Conservation (phyloP, 2,888 invertebrate genomes). For the Cheilosia vulpina region DNA sequence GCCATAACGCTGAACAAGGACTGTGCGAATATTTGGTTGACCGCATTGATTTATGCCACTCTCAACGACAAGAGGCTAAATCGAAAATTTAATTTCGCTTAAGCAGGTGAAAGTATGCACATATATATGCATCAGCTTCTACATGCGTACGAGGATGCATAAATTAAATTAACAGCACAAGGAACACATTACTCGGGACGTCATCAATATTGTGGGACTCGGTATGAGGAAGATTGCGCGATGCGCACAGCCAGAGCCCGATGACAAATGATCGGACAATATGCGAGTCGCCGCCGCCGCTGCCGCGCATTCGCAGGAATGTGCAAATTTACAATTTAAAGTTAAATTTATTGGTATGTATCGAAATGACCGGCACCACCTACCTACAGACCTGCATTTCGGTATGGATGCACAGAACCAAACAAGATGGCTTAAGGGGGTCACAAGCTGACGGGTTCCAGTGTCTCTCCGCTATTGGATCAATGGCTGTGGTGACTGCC, state of each 20-base stretch:
- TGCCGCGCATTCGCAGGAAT: conserved; percentile 50
- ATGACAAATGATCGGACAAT: conserved; percentile 73
- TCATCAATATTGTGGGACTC: conserved; percentile 61
- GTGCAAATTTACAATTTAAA: conserved; percentile 72
- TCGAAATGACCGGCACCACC: conserved; percentile 66
- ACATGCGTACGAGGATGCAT: conserved; percentile 68
- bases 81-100: conserved; percentile 54
- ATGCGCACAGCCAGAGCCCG: conserved; percentile 65
- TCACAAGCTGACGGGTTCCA: conserved; percentile 64
- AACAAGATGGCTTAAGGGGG: conserved; percentile 63
- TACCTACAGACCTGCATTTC: conserved; percentile 74
- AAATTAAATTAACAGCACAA: conserved; percentile 69
- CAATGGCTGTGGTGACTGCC: conserved; percentile 49
- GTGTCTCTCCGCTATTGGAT: neutral
- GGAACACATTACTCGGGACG: conserved; percentile 69
- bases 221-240: conserved; percentile 67
- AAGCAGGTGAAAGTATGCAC: conserved; percentile 73
- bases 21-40: conserved; percentile 48
- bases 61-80: conserved; percentile 52
- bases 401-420: conserved; percentile 38
- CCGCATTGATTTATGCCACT: conserved; percentile 45
- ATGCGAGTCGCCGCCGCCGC: conserved; percentile 22
- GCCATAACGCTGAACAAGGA: conserved; percentile 28
- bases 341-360: conserved; percentile 72
- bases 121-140: conserved; percentile 22